Conservation (phyloP, 2,113 vertebrate species). For the Alligator sinensis region DNA sequence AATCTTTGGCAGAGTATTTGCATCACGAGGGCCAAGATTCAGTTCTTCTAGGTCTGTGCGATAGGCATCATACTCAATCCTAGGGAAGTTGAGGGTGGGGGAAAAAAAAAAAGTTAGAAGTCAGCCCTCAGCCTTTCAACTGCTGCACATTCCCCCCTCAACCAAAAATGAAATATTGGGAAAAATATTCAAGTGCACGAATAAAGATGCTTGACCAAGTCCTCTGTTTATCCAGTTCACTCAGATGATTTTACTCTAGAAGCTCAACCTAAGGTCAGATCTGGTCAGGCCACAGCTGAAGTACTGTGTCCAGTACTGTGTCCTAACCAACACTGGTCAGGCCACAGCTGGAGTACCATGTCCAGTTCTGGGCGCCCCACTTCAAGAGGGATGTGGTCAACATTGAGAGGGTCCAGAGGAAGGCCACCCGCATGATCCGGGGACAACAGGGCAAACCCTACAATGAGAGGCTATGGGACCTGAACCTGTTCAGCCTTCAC, state of each 20-base stretch:
- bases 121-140: not conserved
- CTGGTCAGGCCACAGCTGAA: too few species aligned
- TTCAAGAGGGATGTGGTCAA: too few species aligned
- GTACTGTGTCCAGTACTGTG: too few species aligned
- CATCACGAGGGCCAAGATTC: conserved; percentile 94
- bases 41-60: conserved; percentile 96
- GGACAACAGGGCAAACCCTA: too few species aligned
- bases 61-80: conserved; percentile 96
- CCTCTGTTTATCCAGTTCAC: not conserved
- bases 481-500: too few species aligned
- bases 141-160: not conserved
- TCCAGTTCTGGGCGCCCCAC: too few species aligned
- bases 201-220: not conserved
- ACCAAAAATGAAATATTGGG: not conserved
- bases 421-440: too few species aligned
- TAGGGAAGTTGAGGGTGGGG: conserved; percentile 51
- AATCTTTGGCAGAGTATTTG: conserved; percentile 93
- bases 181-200: not conserved
- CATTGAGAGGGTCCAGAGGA: too few species aligned
- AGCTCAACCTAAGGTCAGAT: too few species aligned
- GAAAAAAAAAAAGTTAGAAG: conserved; percentile 15
- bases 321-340: too few species aligned
- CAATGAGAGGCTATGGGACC: too few species aligned
- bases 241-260: not conserved
- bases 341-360: too few species aligned